Conservation (phyloP, 2,113 vertebrate species). For the Paratilapia polleni region DNA sequence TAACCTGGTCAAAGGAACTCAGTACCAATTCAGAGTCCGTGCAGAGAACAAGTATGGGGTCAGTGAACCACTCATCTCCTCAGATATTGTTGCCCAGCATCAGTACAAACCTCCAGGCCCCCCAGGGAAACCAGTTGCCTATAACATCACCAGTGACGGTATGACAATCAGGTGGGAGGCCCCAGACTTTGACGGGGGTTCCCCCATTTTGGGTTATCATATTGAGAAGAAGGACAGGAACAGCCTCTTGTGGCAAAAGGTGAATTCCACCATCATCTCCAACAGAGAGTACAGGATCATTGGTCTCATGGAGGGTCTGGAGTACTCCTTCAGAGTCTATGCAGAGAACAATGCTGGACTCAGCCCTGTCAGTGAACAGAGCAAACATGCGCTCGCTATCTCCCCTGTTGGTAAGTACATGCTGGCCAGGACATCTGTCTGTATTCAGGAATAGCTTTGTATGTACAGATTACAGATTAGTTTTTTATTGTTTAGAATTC, state of each 20-base stretch:
- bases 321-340: conserved; percentile 96
- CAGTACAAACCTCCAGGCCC: conserved; percentile 95
- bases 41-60: conserved; percentile 97
- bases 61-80: conserved; percentile 88
- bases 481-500: neutral
- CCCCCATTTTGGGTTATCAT: conserved; percentile 93
- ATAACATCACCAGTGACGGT: conserved; percentile 94
- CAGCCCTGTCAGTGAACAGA: conserved; percentile 91
- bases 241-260: conserved; percentile 96
- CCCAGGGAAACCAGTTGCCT: conserved; percentile 93
- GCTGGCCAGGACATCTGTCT: neutral
- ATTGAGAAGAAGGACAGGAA: conserved; percentile 99
- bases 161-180: conserved; percentile 97
- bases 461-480: neutral
- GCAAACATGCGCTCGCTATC: conserved; percentile 93
- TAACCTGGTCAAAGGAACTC: conserved; percentile 91
- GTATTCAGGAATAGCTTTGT: neutral
- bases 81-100: conserved; percentile 90
- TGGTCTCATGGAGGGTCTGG: conserved; percentile 92
- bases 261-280: conserved; percentile 90
- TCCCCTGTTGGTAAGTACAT: conserved; percentile 94
- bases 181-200: conserved; percentile 93
- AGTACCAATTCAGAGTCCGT: conserved; percentile 95
- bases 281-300: conserved; percentile 93
- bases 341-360: conserved; percentile 95